Base-by-base conservation (phyloP, 2,797 vertebrate species). In the Oophaga sylvatica region DNA sequence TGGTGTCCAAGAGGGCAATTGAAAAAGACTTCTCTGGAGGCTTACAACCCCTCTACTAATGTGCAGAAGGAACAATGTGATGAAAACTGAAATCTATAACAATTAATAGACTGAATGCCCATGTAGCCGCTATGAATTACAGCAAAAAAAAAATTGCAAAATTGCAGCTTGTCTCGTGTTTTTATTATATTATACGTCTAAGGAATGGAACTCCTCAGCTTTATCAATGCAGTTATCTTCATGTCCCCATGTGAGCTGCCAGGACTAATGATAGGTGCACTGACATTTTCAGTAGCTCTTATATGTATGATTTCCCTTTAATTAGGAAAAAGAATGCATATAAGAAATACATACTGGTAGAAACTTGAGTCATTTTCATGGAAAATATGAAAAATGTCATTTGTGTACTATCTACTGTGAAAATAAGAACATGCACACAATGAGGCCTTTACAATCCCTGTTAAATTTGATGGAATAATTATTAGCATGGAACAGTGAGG, bases 401-500 rank as follows among this genome's bases (percentile, higher is more conserved):
- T 81, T 75, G 68, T 76, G 22, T 81, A 81, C 67, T 76, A 82
- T 75, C 45, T 70, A 76, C 80, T 76, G 80, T 57, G 80, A 59
- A 77, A 78, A 87, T 82, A 63, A 87, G 86, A 76, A 56, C 53
- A 59, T 53, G 63, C 80, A 68, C 81, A 77, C 81, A 65, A 60
- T 63, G 79, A 35, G 80, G 60, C 79, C 68, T 63, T 71, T 87
- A 56, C 56, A 73, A 70, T 81, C 70, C 82, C 60, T 84, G 82
- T 84, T 84, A 75, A 84, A 81, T 81, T 45, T 87, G 85, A 87
- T 71, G 68, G 63, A 87, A 81, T 87, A 81, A 87, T 81, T 81
- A 76, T 62, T 75, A 81, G 56, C 79, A 81, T 60, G 67, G 79
- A 45, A 57, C 68, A 48, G 35, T 62, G 79, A 81, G 79, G 78